These are phyloP conservation scores for Chlorodrepanis virens DNA, from an alignment of 2,113 vertebrate genomes.

Conservation along the genomic window DNA sequence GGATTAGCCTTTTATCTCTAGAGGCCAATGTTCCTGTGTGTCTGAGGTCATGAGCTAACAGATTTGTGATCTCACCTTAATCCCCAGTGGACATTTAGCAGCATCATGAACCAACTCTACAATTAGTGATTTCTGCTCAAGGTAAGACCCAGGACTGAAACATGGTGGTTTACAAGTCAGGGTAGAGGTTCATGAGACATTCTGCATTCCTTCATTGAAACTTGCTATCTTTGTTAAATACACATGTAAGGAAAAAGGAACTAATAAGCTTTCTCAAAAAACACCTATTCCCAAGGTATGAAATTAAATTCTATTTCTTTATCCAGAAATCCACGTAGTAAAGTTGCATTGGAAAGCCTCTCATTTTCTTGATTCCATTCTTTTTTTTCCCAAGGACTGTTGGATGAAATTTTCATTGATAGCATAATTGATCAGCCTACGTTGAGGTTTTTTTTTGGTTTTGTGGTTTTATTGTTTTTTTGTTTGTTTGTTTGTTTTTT, in stretches of 20 bases:
- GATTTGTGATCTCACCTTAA: slow-evolving; percentile 46
- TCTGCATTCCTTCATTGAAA: background rate
- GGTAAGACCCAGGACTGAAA: slow-evolving; percentile 26
- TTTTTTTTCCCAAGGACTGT: background rate
- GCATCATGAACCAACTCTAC: slow-evolving; percentile 16
- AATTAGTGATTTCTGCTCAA: slow-evolving; percentile 47
- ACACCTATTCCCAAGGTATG: background rate
- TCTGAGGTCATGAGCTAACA: slow-evolving; percentile 58
- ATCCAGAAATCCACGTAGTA: background rate
- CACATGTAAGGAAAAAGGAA: background rate
- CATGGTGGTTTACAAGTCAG: background rate
- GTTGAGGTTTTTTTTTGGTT: too few species aligned
- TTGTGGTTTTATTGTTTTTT: too few species aligned
- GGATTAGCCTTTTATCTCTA: slow-evolving; percentile 12
- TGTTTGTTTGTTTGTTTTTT: background rate
- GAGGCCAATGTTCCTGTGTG: background rate
- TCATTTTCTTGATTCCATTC: background rate
- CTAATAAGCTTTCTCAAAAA: background rate
- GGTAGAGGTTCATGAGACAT: background rate
- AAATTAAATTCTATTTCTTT: background rate
- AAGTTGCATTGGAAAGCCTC: background rate
- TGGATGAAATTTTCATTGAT: background rate
- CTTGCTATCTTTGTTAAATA: background rate
- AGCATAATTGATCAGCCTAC: background rate
- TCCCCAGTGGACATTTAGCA: slow-evolving; percentile 53